Percentiles rank a stretch among this genome's conserved stretches.
Conservation (phyloP, 2,113 vertebrate species). For the Sylvilagus bachmani region DNA sequence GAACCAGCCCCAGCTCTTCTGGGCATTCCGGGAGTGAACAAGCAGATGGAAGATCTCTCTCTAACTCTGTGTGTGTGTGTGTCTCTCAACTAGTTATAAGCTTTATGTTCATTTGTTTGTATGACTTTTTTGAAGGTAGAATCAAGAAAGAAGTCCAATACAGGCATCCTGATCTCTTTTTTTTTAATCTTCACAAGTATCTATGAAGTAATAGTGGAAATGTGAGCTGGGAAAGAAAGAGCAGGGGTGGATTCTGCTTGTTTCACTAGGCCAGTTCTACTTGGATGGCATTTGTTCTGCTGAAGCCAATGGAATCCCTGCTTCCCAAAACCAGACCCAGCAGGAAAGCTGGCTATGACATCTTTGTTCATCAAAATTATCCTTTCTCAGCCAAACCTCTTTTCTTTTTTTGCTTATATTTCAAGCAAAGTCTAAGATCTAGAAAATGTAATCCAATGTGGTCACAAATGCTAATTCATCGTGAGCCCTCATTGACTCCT, state of each 20-base stretch:
- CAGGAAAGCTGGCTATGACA: slow-evolving; percentile 4
- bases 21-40: too few species aligned
- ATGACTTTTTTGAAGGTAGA: not conserved
- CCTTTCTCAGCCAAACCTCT: slow-evolving; percentile 39
- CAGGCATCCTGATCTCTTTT: not conserved
- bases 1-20: too few species aligned
- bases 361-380: slow-evolving; percentile 23
- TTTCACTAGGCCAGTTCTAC: not conserved
- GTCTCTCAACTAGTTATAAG: not conserved
- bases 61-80: too few species aligned
- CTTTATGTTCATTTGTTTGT: slow-evolving; percentile 18
- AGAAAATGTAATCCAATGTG: slow-evolving; percentile 55
- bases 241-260: not conserved
- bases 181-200: slow-evolving; percentile 6
- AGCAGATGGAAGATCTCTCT: too few species aligned
- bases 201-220: not conserved
- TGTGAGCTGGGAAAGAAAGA: not conserved
- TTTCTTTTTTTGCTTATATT: not conserved
- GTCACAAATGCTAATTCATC: not conserved
- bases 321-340: slow-evolving; percentile 46
- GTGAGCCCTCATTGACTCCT: not conserved
- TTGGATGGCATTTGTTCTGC: not conserved
- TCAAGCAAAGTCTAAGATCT: slow-evolving; percentile 38
- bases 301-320: not conserved
- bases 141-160: not conserved